These are phyloP conservation scores for Gambusia holbrooki DNA, from an alignment of 2,113 vertebrate genomes.

Conservation along the genomic window DNA sequence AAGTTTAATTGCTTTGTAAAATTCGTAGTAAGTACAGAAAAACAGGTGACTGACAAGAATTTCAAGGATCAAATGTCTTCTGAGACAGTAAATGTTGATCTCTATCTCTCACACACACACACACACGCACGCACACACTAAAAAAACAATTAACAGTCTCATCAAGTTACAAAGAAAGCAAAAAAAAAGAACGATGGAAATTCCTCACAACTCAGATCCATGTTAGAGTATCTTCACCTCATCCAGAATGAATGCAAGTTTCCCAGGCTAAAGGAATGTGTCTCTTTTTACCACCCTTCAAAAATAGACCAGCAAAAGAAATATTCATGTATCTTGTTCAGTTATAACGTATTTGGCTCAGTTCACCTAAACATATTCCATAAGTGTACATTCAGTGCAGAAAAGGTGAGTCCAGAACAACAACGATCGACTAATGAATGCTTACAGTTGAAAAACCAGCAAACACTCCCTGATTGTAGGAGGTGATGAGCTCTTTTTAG, in stretches of 20 bases:
- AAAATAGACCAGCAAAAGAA: background rate
- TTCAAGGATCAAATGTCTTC: conserved; percentile 4
- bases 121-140: background rate
- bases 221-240: background rate
- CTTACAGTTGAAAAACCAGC: conserved; percentile 16
- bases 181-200: conserved; percentile 31
- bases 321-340: background rate
- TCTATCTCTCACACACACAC: conserved; percentile 9
- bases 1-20: conserved; percentile 1
- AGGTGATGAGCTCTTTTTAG: conserved; percentile 31
- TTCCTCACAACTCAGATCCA: conserved; percentile 47
- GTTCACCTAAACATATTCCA: background rate
- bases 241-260: background rate
- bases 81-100: conserved; percentile 4
- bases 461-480: conserved; percentile 9
- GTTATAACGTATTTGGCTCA: background rate
- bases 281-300: background rate
- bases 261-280: background rate
- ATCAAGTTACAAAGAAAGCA: conserved; percentile 30
- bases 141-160: conserved; percentile 37
- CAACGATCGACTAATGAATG: background rate
- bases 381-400: background rate
- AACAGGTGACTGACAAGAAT: background rate
- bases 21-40: background rate
- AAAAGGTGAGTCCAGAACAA: background rate